Conservation (phyloP, 2,113 vertebrate genomes). For the Aix galericulata region DNA sequence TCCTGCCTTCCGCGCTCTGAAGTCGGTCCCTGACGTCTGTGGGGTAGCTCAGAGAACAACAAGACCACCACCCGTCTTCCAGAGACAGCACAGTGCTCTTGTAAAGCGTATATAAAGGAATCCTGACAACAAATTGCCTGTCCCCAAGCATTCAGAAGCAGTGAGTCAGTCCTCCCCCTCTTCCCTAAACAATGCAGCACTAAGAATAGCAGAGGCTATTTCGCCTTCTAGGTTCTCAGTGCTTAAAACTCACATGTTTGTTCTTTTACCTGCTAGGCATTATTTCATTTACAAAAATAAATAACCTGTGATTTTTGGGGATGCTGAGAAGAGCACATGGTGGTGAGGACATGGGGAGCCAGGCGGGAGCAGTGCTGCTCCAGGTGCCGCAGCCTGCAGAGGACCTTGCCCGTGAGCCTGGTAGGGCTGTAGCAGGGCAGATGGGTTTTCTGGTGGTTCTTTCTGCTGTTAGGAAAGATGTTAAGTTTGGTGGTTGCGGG, state of each 20-base stretch:
- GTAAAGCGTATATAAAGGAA: neutral
- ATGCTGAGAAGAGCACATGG: neutral
- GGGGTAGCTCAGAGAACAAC: neutral
- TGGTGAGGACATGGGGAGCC: neutral
- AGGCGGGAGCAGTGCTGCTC: neutral
- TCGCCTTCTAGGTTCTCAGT: neutral
- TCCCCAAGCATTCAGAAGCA: neutral
- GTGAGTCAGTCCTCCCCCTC: conserved; percentile 19
- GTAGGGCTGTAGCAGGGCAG: neutral
- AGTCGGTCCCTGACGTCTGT: fast-evolving
- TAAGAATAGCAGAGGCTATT: conserved; percentile 4
- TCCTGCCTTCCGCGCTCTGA: neutral
- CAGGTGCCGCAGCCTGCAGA: neutral
- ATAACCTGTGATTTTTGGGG: neutral
- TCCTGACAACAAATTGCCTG: neutral
- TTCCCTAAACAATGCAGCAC: neutral
- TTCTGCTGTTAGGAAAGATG: neutral
- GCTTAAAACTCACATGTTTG: neutral
- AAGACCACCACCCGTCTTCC: neutral
- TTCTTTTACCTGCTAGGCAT: neutral
- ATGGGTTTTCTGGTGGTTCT: neutral
- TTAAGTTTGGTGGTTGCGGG: neutral
- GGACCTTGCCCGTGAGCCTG: neutral
- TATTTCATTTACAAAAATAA: neutral
- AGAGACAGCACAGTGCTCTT: neutral